Evolutionary conservation across 2,888 invertebrate species (phyloP), one percentile per base, ranked within the genome.

Genomic region (Camponotus fellah): DNA sequence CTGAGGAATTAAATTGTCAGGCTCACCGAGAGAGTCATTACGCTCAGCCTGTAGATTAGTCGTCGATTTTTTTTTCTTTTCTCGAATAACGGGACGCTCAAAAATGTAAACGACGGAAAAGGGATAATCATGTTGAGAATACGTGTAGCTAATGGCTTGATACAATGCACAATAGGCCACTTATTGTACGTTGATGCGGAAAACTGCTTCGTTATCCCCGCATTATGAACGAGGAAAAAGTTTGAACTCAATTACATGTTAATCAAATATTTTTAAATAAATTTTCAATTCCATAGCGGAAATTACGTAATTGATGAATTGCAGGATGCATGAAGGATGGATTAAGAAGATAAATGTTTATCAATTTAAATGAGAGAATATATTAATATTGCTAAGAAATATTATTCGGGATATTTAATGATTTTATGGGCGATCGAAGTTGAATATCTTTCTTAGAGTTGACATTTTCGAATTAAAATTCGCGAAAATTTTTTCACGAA

Each of bases 1-100:
- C 43, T 34, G 82, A 58, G 60, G 74, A 85, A 76, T 82, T 75
- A 69, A 76, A 82, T 71, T 79, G 83, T 82, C 82, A 79, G 80
- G 12, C 21, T 46, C 46, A 37, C 82, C 46, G 46, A 32, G 79
- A 68, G 79, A 68, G 60, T 66, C 53, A 60, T 68, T 77, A 68
- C 43, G 58, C 83, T 60, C 34, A 46, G 43, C 69, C 14, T 43
- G 79, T 37, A 69, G 79, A 83, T 83, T 62, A 77, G 69, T 49
- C 62, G 43, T 69, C 37, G 49, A 68, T 62, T n/a, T 71, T 26
- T 71, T 26, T 26, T 80, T 60, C 53, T 40, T 12, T 26, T 43
- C 21, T 64, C 37, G n/a, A n/a, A 2, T 62, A 64, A 69, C 64
- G 46, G 68, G n/a, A 68, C 60, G 46, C 4, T 71, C 17, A 80